Evolutionary conservation across 2,797 vertebrate genomes (phyloP), one percentile per base, ranked within the genome.

Genomic region (Xiphophorus birchmanni): DNA sequence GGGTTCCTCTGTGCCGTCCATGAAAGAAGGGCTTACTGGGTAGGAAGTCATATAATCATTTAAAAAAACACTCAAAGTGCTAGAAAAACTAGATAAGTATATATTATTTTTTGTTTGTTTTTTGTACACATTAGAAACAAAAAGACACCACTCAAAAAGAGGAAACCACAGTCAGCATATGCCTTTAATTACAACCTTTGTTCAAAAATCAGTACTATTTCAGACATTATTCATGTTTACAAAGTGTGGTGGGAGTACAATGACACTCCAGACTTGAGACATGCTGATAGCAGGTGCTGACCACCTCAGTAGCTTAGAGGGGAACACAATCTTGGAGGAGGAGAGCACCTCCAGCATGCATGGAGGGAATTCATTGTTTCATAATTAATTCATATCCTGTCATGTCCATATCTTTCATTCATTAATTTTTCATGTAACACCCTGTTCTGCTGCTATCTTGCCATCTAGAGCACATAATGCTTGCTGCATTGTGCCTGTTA

Each of bases 321-420:
- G 75, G 73, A 73, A 87, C 89, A 85, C 63, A 42, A 71, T 80
- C 82, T 50, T 50, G 65, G 48, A 79, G 75, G 67, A 79, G 52
- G 81, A 23, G 74, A 84, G 78, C 84, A 75, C 77, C 77, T 71
- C 54, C 17, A 78, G 74, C 84, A 79, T 42, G 26, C 83, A 80
- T 45, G 18, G 76, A 83, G 82, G 80, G 84, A 90, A 90, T 88
- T 82, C 80, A 85, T 79, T 79, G 71, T 67, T 79, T 82, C 86
- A 92, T 94, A 87, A 94, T 90, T 94, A 86, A 93, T 93, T 90
- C 84, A 92, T 44, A 78, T 77, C 35, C 82, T 93, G 84, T 81
- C 89, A 88, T 86, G 89, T 86, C 88, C 77, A 5, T 40, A 78
- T 88, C 87, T 87, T 86, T 88, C 74, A 85, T 81, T 90, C 85